Conservation (phyloP, 2,113 vertebrate genomes). For the Phasianus colchicus region DNA sequence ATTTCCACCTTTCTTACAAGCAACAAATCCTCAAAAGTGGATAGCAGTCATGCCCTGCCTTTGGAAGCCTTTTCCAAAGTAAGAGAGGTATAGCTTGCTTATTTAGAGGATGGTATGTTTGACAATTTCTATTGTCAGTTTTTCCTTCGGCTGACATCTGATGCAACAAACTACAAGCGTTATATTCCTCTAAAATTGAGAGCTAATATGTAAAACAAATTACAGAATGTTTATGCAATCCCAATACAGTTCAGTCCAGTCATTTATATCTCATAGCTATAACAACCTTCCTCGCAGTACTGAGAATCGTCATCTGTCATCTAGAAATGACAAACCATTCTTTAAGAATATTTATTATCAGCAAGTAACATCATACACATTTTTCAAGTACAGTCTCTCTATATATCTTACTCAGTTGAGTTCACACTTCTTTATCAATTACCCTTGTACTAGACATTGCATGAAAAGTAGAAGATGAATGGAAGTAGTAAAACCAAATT, state of each 20-base stretch:
- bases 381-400: conserved; percentile 44
- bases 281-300: neutral
- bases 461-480: conserved; percentile 46
- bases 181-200: neutral
- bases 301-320: neutral
- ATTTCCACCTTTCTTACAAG: neutral
- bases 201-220: neutral
- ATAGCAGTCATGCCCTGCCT: neutral
- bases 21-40: neutral
- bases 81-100: neutral
- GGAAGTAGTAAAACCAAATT: conserved; percentile 10
- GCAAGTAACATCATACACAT: conserved; percentile 17
- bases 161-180: neutral
- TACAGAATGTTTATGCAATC: neutral
- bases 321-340: conserved; percentile 22
- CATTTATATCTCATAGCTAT: neutral
- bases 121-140: neutral
- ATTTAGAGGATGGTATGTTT: neutral
- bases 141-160: neutral
- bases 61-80: neutral
- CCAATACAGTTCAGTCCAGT: neutral
- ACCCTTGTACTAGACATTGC: conserved; percentile 11
- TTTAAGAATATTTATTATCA: conserved; percentile 46
- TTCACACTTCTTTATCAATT: conserved; percentile 56
- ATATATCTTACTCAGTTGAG: conserved; percentile 41